A percentile compares a stretch with the other conserved stretches of the same genome.
Conservation (phyloP, 2,888 invertebrate species). For the Acanthococcus lagerstroemiae region DNA sequence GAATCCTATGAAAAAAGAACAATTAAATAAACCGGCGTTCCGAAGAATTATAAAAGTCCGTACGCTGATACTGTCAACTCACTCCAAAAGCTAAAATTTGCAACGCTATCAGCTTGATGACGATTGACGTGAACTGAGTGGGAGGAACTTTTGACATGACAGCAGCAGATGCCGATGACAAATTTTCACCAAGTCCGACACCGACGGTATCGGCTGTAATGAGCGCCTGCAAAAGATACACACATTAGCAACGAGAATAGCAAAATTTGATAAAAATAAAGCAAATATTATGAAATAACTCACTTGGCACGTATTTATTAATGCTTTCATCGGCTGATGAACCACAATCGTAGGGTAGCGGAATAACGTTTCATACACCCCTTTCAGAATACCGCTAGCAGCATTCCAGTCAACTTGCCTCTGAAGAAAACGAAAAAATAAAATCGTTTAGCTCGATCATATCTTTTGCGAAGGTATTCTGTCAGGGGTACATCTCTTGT, state of each 20-base stretch:
- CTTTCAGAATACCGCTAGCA: conserved; percentile 84
- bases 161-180: conserved; percentile 74
- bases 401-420: conserved; percentile 75
- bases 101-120: conserved; percentile 85
- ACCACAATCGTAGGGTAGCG: conserved; percentile 93
- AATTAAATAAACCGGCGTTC: neutral
- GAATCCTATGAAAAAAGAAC: conserved; percentile 52
- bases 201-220: conserved; percentile 62
- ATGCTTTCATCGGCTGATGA: conserved; percentile 78
- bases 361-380: conserved; percentile 85
- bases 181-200: conserved; percentile 50
- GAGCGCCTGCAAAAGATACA: conserved; percentile 48
- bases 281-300: conserved; percentile 30
- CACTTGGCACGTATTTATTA: conserved; percentile 79
- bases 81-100: conserved; percentile 91
- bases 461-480: too few relatives aligned
- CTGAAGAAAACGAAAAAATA: neutral
- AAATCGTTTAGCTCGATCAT: too few relatives aligned
- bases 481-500: too few relatives aligned
- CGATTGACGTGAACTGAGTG: conserved; percentile 88
- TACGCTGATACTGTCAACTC: conserved; percentile 40
- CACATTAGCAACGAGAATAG: neutral
- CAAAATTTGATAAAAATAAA: neutral
- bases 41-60: neutral
- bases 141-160: conserved; percentile 87